phyloP scores from a whole-genome alignment of 1,140 invertebrate species.

The Gonioctena quinquepunctata region DNA sequence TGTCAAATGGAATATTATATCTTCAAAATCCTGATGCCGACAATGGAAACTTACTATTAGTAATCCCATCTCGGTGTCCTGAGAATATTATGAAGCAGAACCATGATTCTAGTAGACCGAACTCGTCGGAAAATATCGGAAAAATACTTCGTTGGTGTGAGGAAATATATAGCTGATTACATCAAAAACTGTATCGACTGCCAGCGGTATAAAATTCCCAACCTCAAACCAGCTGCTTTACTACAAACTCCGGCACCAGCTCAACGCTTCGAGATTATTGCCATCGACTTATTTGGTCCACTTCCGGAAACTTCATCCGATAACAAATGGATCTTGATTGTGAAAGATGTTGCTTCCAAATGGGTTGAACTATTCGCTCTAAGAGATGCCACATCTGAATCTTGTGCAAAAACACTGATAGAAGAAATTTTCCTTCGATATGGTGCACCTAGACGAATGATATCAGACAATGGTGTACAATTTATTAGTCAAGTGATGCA shows the following conservation, averaged over 20 bases:
- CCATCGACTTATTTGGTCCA: conserved; percentile 43
- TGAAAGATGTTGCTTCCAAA: conserved; percentile 28
- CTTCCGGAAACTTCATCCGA: conserved; percentile 21
- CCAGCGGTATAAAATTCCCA: not conserved
- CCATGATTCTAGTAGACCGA: too few relatives aligned
- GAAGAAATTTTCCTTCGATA: conserved; percentile 35
- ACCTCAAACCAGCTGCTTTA: not conserved
- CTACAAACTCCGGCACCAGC: too few relatives aligned
- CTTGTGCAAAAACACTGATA: conserved; percentile 28
- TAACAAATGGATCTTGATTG: conserved; percentile 38
- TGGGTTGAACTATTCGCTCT: conserved; percentile 35
- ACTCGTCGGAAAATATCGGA: too few relatives aligned
- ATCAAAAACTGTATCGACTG: not conserved
- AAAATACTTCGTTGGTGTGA: too few relatives aligned
- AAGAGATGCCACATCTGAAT: conserved; percentile 29
- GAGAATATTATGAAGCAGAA: too few relatives aligned
- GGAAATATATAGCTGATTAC: too few relatives aligned
- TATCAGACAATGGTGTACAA: conserved; percentile 37
- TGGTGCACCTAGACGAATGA: conserved; percentile 35
- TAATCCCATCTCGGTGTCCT: too few relatives aligned
- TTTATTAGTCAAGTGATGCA: conserved; percentile 48
- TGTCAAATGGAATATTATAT: too few relatives aligned
- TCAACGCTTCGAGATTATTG: conserved; percentile 46
- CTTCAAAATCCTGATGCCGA: too few relatives aligned
- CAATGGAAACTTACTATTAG: too few relatives aligned